Evolutionary conservation across 2,888 invertebrate species (phyloP).

Genomic region (Ecliptopera silaceata): DNA sequence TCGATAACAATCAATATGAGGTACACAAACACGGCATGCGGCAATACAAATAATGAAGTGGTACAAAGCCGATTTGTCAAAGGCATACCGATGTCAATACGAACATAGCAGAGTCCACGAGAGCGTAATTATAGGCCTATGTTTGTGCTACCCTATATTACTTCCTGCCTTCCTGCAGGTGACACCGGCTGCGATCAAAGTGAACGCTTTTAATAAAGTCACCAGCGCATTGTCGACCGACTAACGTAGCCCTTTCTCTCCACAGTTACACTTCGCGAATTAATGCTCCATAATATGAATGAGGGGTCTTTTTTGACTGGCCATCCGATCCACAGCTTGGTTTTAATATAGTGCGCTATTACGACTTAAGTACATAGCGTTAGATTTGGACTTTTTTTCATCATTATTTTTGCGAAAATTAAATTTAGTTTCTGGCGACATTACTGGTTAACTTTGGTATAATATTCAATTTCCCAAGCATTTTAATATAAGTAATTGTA

Average conservation of each 20-base stretch:
- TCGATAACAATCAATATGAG: constrained; percentile 19
- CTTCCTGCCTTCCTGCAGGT: constrained; percentile 61
- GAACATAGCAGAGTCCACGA: constrained; percentile 28
- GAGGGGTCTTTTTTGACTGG: constrained; percentile 24
- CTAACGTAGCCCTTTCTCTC: constrained; percentile 26
- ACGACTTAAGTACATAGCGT: constrained; percentile 25
- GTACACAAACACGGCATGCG: constrained; percentile 6
- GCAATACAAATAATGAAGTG: constrained; percentile 56
- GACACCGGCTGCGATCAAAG: constrained; percentile 75
- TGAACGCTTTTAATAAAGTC: constrained; percentile 77
- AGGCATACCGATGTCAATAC: constrained; percentile 70
- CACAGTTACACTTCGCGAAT: constrained; percentile 17
- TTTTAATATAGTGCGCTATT: constrained; percentile 33
- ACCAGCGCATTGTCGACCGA: constrained; percentile 43
- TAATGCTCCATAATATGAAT: constrained; percentile 22
- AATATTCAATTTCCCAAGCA: no score
- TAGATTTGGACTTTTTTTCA: background rate
- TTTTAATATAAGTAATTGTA: no score
- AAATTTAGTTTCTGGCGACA: no score
- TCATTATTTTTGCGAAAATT: background rate
- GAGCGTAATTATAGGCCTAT: constrained; percentile 66
- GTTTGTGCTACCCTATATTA: constrained; percentile 67
- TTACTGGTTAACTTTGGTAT: no score
- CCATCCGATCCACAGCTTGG: constrained; percentile 25
- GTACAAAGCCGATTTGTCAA: constrained; percentile 62